Evolutionary conservation across 1,140 invertebrate species (phyloP).

Genomic region (Caenorhabditis brenneri): DNA sequence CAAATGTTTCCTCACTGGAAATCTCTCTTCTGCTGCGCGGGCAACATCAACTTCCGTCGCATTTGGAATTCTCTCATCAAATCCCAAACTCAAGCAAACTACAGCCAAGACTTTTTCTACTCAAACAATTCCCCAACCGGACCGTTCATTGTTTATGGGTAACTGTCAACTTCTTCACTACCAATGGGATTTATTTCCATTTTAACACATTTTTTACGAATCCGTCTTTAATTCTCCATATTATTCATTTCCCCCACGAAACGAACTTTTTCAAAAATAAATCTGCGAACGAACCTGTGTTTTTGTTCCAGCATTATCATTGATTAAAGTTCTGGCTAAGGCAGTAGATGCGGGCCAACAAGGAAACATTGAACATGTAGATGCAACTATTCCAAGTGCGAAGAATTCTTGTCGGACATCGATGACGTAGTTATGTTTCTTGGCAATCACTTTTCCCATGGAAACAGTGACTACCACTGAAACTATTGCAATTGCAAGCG

Average conservation of each 20-base stretch:
- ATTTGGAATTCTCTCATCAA: neutral
- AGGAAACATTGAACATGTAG: conserved; percentile 52
- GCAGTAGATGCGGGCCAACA: conserved; percentile 49
- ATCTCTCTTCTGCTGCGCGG: neutral
- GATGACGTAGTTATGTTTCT: conserved; percentile 74
- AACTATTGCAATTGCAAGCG: conserved; percentile 73
- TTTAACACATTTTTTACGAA: too few species aligned
- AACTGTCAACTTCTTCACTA: too few species aligned
- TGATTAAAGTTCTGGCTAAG: conserved; percentile 50
- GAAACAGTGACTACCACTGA: conserved; percentile 74
- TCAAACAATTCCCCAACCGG: neutral
- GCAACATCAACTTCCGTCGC: neutral
- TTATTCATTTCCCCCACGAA: neutral
- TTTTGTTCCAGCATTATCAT: conserved; percentile 51
- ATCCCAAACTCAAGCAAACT: neutral
- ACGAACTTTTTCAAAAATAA: neutral
- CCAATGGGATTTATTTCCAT: too few species aligned
- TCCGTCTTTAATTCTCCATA: neutral
- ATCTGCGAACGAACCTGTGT: conserved; percentile 40
- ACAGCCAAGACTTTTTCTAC: neutral
- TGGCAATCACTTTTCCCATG: conserved; percentile 74
- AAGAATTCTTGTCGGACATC: conserved; percentile 72
- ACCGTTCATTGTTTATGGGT: neutral
- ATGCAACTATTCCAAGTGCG: conserved; percentile 49
- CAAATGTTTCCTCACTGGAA: neutral